A percentile compares a stretch with the other conserved stretches of the same genome.
These are phyloP conservation scores for Ia io DNA, from an alignment of 2,113 vertebrate species.

Conservation along the genomic window DNA sequence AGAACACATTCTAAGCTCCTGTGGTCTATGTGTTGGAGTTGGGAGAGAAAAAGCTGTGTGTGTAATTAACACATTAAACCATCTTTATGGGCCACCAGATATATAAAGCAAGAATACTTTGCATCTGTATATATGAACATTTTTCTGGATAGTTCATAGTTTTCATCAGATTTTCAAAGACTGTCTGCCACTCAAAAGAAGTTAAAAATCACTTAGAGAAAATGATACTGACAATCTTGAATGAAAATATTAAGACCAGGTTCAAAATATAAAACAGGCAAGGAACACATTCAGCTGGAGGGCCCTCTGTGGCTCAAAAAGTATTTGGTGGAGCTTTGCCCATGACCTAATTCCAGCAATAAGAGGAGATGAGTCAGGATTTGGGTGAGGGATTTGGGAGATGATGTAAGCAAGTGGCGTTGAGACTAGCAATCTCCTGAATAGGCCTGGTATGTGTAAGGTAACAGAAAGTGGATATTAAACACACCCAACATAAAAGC, in stretches of 20 bases:
- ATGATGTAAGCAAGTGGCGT: neutral
- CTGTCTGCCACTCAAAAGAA: neutral
- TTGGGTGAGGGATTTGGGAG: neutral
- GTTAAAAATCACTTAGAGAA: neutral
- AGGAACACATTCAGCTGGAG: neutral
- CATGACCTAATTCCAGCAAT: neutral
- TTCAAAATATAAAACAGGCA: constrained; percentile 6
- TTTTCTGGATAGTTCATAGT: neutral
- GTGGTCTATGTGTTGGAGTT: neutral
- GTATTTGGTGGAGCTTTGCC: neutral
- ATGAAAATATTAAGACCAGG: neutral
- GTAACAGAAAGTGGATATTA: neutral
- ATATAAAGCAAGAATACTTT: neutral
- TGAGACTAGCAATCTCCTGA: neutral
- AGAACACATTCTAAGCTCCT: neutral
- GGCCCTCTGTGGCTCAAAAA: neutral
- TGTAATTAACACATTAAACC: neutral
- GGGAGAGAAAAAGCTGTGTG: neutral
- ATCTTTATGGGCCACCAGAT: neutral
- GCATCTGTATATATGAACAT: neutral
- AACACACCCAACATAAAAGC: neutral
- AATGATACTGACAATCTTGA: neutral
- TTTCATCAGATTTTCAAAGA: neutral
- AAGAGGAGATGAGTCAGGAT: neutral
- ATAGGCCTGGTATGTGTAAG: neutral